phyloP scores from a whole-genome alignment of 2,113 vertebrate species.

The Bungarus multicinctus region DNA sequence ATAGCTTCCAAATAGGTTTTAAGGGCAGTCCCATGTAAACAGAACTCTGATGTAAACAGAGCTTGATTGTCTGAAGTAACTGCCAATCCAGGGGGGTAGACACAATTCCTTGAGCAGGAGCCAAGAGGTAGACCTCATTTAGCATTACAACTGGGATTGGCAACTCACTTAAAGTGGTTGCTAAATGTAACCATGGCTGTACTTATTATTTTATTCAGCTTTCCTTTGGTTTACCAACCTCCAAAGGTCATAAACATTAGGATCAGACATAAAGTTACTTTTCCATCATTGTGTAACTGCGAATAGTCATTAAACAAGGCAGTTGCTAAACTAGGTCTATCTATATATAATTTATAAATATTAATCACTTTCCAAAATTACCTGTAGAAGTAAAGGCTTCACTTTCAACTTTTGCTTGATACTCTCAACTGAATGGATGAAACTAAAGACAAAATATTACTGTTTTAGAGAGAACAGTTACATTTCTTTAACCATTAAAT shows the following conservation, averaged over 20 bases:
- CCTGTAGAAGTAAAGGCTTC: slow-evolving; percentile 90
- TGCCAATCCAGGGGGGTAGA: background rate
- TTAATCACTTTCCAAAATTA: slow-evolving; percentile 51
- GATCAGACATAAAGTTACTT: background rate
- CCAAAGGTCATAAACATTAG: background rate
- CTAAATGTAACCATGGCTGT: background rate
- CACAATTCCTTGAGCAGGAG: background rate
- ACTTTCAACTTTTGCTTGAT: slow-evolving; percentile 89
- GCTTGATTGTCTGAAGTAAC: background rate
- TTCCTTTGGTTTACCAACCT: background rate
- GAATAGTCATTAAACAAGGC: background rate
- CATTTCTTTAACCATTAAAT: background rate
- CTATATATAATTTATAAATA: background rate
- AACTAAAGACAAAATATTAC: slow-evolving; percentile 62
- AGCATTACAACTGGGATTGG: background rate
- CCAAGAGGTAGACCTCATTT: background rate
- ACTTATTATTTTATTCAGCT: background rate
- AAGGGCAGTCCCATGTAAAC: background rate
- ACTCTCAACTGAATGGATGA: slow-evolving; percentile 84
- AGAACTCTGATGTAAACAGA: background rate
- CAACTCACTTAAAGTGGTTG: background rate
- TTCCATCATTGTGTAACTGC: background rate
- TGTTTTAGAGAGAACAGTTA: slow-evolving; percentile 1
- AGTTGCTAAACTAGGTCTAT: background rate
- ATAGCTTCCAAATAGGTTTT: background rate